Conservation (phyloP, 1,140 invertebrate species). For the Chionoecetes opilio region DNA sequence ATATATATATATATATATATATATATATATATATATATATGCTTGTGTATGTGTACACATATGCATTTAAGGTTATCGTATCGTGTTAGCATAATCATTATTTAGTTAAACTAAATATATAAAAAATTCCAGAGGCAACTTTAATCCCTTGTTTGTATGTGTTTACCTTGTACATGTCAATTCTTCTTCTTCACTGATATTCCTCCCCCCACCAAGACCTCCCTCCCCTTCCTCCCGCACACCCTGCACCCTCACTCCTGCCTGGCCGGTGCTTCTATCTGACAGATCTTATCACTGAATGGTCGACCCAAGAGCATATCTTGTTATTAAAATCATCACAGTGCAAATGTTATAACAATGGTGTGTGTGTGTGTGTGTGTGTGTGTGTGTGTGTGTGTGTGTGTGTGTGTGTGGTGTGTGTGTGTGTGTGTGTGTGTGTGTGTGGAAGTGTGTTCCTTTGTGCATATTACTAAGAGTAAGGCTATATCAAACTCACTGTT, state of each 20-base stretch:
- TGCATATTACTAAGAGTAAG: too few relatives aligned
- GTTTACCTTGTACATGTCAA: not conserved
- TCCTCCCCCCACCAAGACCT: too few relatives aligned
- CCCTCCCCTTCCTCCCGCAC: not conserved
- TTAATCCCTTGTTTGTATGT: too few relatives aligned
- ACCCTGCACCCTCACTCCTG: not conserved
- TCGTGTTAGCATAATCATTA: too few relatives aligned
- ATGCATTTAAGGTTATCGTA: too few relatives aligned
- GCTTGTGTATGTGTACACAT: too few relatives aligned
- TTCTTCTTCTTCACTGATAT: not conserved
- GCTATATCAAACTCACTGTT: too few relatives aligned
- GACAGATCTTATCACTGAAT: not conserved
- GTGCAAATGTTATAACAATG: not conserved
- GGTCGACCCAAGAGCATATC: not conserved
- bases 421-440: conserved; percentile 27
- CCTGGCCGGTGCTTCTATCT: not conserved
- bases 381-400: not conserved
- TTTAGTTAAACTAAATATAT: too few relatives aligned
- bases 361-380: not conserved
- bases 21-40: too few relatives aligned
- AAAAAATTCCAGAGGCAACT: too few relatives aligned
- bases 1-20: too few relatives aligned
- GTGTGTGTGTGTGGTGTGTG: conserved; percentile 16
- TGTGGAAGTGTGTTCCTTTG: not conserved
- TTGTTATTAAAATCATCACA: not conserved